These are phyloP conservation scores for Xestia xanthographa DNA, from an alignment of 2,888 invertebrate genomes.

Conservation along the genomic window DNA sequence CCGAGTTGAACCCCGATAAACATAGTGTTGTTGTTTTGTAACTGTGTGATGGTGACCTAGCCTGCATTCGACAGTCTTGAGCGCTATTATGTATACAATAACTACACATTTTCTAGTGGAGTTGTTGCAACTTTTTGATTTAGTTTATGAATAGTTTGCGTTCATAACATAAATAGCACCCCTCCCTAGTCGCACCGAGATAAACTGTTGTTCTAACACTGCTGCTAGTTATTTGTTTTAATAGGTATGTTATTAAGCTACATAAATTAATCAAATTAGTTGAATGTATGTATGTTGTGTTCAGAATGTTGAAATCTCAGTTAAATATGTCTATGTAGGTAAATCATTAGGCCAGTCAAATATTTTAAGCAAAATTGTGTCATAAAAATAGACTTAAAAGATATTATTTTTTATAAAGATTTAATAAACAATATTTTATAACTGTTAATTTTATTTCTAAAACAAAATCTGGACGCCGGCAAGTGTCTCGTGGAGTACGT, in stretches of 20 bases:
- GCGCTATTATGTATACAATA: not conserved
- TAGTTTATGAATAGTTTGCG: not conserved
- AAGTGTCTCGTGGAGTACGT: too few relatives aligned
- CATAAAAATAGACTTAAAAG: constrained; percentile 24
- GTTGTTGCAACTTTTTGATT: not conserved
- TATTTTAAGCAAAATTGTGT: constrained; percentile 24
- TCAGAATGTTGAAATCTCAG: constrained; percentile 9
- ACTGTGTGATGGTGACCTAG: not conserved
- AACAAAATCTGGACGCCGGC: too few relatives aligned
- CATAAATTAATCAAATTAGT: not conserved
- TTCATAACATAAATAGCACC: not conserved
- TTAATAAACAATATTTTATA: constrained; percentile 28
- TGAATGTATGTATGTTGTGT: not conserved
- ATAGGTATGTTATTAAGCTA: not conserved
- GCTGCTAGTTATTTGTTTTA: constrained; percentile 8
- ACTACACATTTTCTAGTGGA: not conserved
- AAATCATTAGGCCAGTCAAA: not conserved
- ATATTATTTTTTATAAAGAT: constrained; percentile 36
- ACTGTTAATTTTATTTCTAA: constrained; percentile 5
- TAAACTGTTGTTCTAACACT: not conserved
- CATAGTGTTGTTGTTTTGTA: not conserved
- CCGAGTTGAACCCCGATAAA: not conserved
- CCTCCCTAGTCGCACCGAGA: not conserved
- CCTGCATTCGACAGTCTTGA: not conserved
- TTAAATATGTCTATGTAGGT: not conserved